Evolutionary conservation across 1,140 invertebrate genomes (phyloP), one percentile per base, ranked within the genome.

Genomic region (Drosophila mojavensis): DNA sequence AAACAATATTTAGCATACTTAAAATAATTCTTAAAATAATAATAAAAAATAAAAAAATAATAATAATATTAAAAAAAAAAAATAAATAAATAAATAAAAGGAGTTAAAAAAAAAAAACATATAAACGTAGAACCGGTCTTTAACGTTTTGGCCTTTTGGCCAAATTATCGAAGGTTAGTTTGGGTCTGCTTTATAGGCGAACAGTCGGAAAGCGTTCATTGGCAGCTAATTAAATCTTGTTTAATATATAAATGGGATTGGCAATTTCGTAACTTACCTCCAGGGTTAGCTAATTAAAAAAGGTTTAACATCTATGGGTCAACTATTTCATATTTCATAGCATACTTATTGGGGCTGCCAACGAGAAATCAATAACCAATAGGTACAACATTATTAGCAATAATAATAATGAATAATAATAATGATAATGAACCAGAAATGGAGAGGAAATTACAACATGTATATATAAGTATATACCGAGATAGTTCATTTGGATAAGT

Each of bases 81-180:
- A n/a, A n/a, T n/a, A n/a, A n/a, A n/a, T n/a, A n/a, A n/a, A n/a
- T n/a, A n/a, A n/a, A n/a, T n/a, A n/a, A n/a, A n/a, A n/a, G n/a
- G n/a, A n/a, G n/a, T n/a, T n/a, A n/a, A n/a, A n/a, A n/a, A n/a
- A n/a, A n/a, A n/a, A n/a, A n/a, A n/a, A n/a, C n/a, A n/a, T n/a
- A 53, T 30, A 45, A 28, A 50, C 9, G 7, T 36, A 50, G 1
- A 39, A 39, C 11, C 20, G 43, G 17, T 56, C 17, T 50, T 47
- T 17, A 17, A 15, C n/a, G 15, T 47, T 47, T 56, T 56, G 41
- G 28, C 33, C 30, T 41, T 53, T 59, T 47, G 58, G 51, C 39
- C 28, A 65, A 56, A 30, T 64, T 70, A 56, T 30, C 68, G 65
- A n/a, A 65, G 61, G 68, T 65, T 58, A 65, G 43, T 39, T 56